Base-by-base conservation (phyloP, 1,140 invertebrate species). In the Trichoplusia ni region DNA sequence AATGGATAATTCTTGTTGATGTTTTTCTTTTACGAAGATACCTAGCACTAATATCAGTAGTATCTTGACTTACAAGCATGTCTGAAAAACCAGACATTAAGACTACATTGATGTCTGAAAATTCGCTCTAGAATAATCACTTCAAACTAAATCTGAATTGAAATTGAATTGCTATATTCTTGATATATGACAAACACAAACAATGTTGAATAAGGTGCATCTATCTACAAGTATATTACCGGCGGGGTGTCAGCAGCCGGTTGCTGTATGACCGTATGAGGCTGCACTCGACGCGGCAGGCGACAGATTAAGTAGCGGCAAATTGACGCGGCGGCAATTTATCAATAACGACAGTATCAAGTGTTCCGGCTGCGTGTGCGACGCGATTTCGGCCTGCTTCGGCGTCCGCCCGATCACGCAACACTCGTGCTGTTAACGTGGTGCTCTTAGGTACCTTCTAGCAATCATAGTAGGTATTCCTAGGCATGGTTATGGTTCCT, bases 331-430 rank as follows among this genome's bases (percentile, higher is more conserved):
- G 37, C 64, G 70, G 83, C 83, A 88, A 88, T 88, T 88, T 88
- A 88, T 88, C 83, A 88, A 88, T 88, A 86, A 88, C 78, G 82
- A 81, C 81, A 82, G 80, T 78, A 78, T 80, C 40, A 81, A 86
- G 82, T 82, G 83, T 86, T 88, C 84, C 83, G 83, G 82, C 67
- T 79, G 69, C 69, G 74, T 67, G 73, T 47, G 27, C 14, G 38
- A 14, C 58, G 68, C 68, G 74, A 79, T 83, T 87, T 87, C 74
- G 82, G 80, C 67, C 77, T 70, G 63, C 67, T 29, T 13, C 33
- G 62, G 60, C 75, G 63, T 71, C 71, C 75, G 74, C 19, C 40
- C 27, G 23, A 47, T 64, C 62, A 69, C 65, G 65, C 67, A 47
- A 66, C 49, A 40, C 40, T 53, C 27, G 27, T 42, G 19, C 13